Conservation (phyloP, 2,797 vertebrate species). For the Mormyrops boulengeri region DNA sequence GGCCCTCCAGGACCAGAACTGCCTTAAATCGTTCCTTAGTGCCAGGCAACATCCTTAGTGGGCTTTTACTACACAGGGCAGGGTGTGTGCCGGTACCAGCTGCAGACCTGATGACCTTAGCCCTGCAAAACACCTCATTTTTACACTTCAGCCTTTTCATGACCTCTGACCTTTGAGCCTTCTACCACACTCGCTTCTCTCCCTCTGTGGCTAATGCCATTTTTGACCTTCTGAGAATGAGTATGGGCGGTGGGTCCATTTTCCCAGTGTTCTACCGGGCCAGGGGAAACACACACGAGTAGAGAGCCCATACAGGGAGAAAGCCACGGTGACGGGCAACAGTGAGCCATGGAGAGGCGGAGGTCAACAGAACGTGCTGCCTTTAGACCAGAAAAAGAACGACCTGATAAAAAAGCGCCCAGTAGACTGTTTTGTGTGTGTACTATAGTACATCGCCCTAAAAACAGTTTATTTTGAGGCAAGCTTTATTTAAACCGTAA, state of each 20-base stretch:
- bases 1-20: not conserved
- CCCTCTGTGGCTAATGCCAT: not conserved
- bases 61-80: not conserved
- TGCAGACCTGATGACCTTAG: not conserved
- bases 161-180: not conserved
- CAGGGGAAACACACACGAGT: not conserved
- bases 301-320: not conserved
- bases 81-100: not conserved
- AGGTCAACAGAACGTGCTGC: not conserved
- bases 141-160: not conserved
- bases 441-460: not conserved
- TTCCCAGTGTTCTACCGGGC: not conserved
- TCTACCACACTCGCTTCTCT: not conserved
- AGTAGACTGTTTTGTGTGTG: not conserved
- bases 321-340: not conserved
- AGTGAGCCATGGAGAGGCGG: not conserved
- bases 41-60: not conserved
- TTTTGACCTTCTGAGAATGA: not conserved
- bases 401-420: not conserved
- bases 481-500: slow-evolving; percentile 2
- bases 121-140: not conserved
- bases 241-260: not conserved
- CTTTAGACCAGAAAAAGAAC: not conserved
- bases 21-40: not conserved
- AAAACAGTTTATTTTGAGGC: slow-evolving; percentile 9